These are phyloP conservation scores for Petrophora chlorosata DNA, from an alignment of 2,888 invertebrate genomes.

Conservation along the genomic window DNA sequence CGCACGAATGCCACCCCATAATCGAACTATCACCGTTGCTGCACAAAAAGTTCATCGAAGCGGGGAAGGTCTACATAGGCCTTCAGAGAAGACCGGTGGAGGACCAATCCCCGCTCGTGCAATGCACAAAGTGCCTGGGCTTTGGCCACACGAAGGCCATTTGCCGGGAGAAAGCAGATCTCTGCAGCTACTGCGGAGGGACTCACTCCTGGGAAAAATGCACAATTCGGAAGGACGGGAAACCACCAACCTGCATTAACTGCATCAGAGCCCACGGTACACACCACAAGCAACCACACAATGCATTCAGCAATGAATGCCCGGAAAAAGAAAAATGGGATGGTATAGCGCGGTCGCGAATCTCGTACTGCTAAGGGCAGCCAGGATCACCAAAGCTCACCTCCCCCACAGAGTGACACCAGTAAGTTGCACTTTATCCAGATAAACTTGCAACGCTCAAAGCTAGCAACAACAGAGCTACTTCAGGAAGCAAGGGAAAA, in stretches of 20 bases:
- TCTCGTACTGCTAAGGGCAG: not conserved
- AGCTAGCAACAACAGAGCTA: constrained; percentile 35
- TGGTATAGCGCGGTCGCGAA: constrained; percentile 26
- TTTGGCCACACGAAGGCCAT: constrained; percentile 37
- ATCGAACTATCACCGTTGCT: constrained; percentile 31
- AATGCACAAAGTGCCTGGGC: constrained; percentile 34
- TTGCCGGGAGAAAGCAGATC: constrained; percentile 27
- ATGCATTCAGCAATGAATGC: constrained; percentile 20
- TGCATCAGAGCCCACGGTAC: not conserved
- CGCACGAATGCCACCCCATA: constrained; percentile 29
- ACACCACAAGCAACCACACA: not conserved
- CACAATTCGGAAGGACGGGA: not conserved
- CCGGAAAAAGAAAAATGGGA: constrained; percentile 33
- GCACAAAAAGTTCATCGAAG: constrained; percentile 18
- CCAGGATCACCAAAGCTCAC: not conserved
- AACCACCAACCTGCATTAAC: not conserved
- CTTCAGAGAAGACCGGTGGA: not conserved
- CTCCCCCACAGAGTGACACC: not conserved
- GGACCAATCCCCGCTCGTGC: constrained; percentile 16
- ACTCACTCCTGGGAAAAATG: constrained; percentile 25
- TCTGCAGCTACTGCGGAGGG: constrained; percentile 39
- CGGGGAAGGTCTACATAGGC: not conserved
- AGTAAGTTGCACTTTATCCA: constrained; percentile 23
- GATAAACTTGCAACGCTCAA: constrained; percentile 35
- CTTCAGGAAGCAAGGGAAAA: constrained; percentile 14